Percentiles rank a stretch among this genome's conserved stretches.
These are phyloP conservation scores for Drosophila birchii DNA, from an alignment of 2,888 invertebrate genomes.

Conservation along the genomic window DNA sequence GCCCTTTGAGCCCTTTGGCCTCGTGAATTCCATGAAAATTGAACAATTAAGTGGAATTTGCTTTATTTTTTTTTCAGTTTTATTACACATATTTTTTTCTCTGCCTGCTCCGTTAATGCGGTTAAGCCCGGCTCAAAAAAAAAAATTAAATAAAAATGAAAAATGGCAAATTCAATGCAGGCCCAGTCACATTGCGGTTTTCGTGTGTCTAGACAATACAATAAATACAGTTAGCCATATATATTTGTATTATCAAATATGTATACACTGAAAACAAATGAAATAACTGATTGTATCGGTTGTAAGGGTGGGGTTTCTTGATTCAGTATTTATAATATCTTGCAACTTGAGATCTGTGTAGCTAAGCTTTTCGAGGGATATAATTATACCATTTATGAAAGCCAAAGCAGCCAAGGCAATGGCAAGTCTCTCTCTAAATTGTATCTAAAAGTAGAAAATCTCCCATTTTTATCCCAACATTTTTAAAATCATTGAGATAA, in stretches of 20 bases:
- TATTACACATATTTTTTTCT: slow-evolving; percentile 38
- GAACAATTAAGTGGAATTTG: slow-evolving; percentile 62
- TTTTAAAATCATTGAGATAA: too few relatives aligned
- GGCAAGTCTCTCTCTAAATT: too few relatives aligned
- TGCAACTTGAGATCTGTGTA: too few relatives aligned
- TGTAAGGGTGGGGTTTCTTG: too few relatives aligned
- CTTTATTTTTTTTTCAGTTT: slow-evolving; percentile 26
- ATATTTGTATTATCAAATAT: slow-evolving; percentile 74
- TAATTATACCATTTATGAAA: too few relatives aligned
- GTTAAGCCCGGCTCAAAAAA: slow-evolving; percentile 63
- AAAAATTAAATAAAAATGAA: slow-evolving; percentile 8
- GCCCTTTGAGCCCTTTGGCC: slow-evolving; percentile 64
- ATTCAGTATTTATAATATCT: too few relatives aligned
- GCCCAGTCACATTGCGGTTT: slow-evolving; percentile 69
- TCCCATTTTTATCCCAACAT: too few relatives aligned
- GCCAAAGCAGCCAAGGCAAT: too few relatives aligned
- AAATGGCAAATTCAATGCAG: slow-evolving; percentile 69
- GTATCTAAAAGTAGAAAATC: too few relatives aligned
- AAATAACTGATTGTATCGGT: not conserved
- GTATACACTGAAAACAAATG: slow-evolving; percentile 22
- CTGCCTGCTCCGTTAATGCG: slow-evolving; percentile 67
- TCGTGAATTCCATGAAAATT: slow-evolving; percentile 63
- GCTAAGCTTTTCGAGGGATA: too few relatives aligned
- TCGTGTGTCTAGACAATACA: slow-evolving; percentile 76
- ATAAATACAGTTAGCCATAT: slow-evolving; percentile 80